Base-by-base conservation (phyloP, 2,888 invertebrate genomes). In the Scrobipalpa atriplicella region DNA sequence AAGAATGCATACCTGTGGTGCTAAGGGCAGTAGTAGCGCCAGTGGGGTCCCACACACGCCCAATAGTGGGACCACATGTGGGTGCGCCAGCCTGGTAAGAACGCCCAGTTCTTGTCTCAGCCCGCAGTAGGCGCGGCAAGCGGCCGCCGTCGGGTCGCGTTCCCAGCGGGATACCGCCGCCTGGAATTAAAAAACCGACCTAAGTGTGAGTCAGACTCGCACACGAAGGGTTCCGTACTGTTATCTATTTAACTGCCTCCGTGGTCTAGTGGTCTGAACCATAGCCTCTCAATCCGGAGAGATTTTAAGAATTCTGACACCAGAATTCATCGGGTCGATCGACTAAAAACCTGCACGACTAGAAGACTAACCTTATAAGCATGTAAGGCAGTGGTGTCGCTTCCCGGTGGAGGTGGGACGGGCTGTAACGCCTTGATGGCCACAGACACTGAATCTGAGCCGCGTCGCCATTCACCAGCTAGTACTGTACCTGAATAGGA, bases 391-490 rank as follows among this genome's bases (percentile, higher is more conserved):
- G 78, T 67, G 1, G 81, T 64, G 43, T 83, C 82, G 56, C 77
- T 71, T 38, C 69, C 72, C 0, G 78, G 69, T 0, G 87, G 98
- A 1, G 98, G 98, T 68, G 97, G 96, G 10, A 98, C 97, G 0
- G 99, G 99, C 85, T 99, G 98, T 67, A 99, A 88, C 95, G 99
- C 98, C 91, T 99, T 99, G 92, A 99, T 95, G 0, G 99, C 99
- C 0, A 99, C 69, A 97, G 68, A 96, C 95, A 67, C 93, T 93
- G 1, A 89, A 86, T 16, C 29, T 0, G 16, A n/a, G 16, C 63
- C 63, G 21, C 61, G 61, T 7, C 66, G 61, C 58, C 54, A 56
- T 41, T n/a, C 19, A 21, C 43, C 98, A 77, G 96, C 95, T 83
- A 98, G 98, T 9, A 99, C 99, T 76, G 99, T 98, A 16, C 47